Percentiles rank a stretch among this genome's conserved stretches.
Evolutionary conservation across 2,888 invertebrate genomes (phyloP).

Genomic region (Polymixis lichenea): DNA sequence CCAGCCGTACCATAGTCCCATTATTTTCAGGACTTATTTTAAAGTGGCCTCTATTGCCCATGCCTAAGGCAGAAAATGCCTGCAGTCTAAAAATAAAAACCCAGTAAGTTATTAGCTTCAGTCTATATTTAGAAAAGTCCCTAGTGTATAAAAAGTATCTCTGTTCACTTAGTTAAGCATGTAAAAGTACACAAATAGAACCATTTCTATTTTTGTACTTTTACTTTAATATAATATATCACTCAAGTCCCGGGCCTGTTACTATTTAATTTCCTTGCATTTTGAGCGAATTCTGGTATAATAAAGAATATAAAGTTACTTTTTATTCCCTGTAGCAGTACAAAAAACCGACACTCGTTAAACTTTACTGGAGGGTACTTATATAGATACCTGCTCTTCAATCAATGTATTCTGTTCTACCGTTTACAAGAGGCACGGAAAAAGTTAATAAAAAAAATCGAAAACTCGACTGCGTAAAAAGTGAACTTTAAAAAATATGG

Average conservation of each 20-base stretch:
- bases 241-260: not conserved
- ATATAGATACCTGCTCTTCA: not conserved
- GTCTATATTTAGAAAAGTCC: not conserved
- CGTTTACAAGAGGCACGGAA: not conserved
- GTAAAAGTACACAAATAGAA: slow-evolving; percentile 6
- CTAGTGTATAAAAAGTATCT: not conserved
- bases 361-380: slow-evolving; percentile 7
- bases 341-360: slow-evolving; percentile 18
- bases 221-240: not conserved
- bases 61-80: not conserved
- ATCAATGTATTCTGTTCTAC: slow-evolving; percentile 10
- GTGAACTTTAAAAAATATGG: too few relatives aligned
- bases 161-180: not conserved
- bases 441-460: not conserved
- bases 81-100: not conserved
- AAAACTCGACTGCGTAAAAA: too few relatives aligned
- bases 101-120: not conserved
- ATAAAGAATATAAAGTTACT: slow-evolving; percentile 13
- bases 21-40: not conserved
- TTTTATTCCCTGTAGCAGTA: not conserved
- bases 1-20: too few relatives aligned
- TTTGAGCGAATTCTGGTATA: not conserved
- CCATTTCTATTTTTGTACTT: slow-evolving; percentile 9
- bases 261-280: slow-evolving; percentile 24
- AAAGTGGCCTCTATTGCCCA: too few relatives aligned